Evolutionary conservation across 64 coral and sea anemone genomes (phyloP).

Genomic region (Pachyseris speciosa): DNA sequence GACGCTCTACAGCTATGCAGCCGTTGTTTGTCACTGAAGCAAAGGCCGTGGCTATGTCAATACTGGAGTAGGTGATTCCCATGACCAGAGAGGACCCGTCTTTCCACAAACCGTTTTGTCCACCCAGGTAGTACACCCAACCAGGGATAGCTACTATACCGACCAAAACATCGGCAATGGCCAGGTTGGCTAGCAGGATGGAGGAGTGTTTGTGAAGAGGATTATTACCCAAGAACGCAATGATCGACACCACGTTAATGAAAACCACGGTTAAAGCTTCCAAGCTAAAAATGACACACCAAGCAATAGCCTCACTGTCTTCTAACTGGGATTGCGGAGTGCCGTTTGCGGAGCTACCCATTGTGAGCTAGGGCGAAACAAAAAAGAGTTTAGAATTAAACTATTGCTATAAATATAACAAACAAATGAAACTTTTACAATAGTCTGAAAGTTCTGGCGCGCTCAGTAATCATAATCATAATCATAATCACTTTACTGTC

Average conservation of each 20-base stretch:
- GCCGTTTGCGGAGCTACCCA: neutral
- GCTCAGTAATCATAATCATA: no score
- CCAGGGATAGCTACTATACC: neutral
- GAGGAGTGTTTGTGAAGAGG: slow-evolving; percentile 19
- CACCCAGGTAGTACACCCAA: slow-evolving; percentile 28
- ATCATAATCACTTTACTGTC: no score
- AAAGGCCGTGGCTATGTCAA: slow-evolving; percentile 28
- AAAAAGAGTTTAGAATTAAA: no score
- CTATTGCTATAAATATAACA: neutral
- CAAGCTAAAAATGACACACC: slow-evolving; percentile 57
- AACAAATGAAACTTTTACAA: neutral
- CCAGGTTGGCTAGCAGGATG: slow-evolving; percentile 38
- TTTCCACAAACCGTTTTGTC: neutral
- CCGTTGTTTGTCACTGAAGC: slow-evolving; percentile 37
- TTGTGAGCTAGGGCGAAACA: no score
- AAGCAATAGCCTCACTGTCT: neutral
- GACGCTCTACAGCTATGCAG: slow-evolving; percentile 58
- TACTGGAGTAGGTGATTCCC: neutral
- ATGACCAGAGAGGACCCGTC: neutral
- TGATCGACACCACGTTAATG: neutral
- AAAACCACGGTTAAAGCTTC: neutral
- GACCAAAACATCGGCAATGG: slow-evolving; percentile 49
- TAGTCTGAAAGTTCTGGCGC: no score
- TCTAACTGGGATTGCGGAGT: neutral
- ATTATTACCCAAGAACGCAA: neutral